Base-by-base conservation (phyloP, 2,113 vertebrate genomes). In the Zosterops pallidus region DNA sequence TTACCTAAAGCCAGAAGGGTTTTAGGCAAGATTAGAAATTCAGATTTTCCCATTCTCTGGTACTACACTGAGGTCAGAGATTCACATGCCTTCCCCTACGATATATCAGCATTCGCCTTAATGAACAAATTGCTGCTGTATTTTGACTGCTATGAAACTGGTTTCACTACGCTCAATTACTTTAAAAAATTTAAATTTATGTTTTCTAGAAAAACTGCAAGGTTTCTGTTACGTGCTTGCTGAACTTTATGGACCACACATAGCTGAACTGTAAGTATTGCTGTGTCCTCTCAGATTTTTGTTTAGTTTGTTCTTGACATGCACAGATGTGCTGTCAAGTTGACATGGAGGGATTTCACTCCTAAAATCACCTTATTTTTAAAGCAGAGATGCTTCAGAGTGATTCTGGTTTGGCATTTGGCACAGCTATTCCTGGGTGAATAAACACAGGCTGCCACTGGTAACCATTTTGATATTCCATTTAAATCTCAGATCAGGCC, bases 261-360 rank as follows among this genome's bases (percentile, higher is more conserved):
- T 98, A 88, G 92, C 98, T 83, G 98, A 97, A 70, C 92, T 98
- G 98, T 98, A 89, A 98, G 98, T 98, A 96, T 37, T 14, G 5
- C 47, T 60, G 11, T 24, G n/a, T 67, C 33, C 37, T 78, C 64
- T 68, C 60, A 53, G 35, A 35, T 49, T n/a, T 83, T 76, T 63
- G 55, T 59, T 95, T 49, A 28, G 23, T 31, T 93, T 70, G 24
- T 25, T 59, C 44, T 72, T 86, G 52, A n/a, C 6, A 1, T 4
- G 7, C 44, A 35, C 8, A 14, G 56, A 37, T 64, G 12, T 56
- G 35, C 37, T 82, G 19, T 59, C 10, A 1, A 44, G 41, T 12
- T 71, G 72, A 85, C 60, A n/a, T 14, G 29, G 5, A 37, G 29
- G 13, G n/a, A 8, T 52, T 84, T 93, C 60, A 25, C 37, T 86